Evolutionary conservation across 1,140 invertebrate species (phyloP), one percentile per base, ranked within the genome.

Genomic region (Charaxes varanes): DNA sequence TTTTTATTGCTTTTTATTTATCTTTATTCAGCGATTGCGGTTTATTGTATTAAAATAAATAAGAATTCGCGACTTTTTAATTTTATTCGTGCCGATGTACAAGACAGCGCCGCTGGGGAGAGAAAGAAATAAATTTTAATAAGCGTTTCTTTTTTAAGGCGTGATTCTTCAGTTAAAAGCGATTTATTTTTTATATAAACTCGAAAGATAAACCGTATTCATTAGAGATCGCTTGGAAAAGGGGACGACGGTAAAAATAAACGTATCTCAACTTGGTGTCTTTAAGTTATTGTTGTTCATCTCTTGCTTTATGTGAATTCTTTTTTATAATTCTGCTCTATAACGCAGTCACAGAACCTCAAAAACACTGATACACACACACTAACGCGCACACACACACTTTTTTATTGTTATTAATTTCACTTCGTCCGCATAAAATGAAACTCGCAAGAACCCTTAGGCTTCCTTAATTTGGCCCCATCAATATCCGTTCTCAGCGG

Each of bases 41-140:
- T 83, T 83, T 83, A 83, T 83, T 83, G 79, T 83, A 83, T 83
- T 83, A 80, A 83, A 83, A 83, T 83, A 83, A 83, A 83, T 83
- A 83, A 83, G 79, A 83, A 83, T 83, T 83, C 76, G 77, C 73
- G 76, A 79, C 76, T 83, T 80, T 83, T 83, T 83, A 83, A 83
- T 83, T 83, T 83, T 83, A 80, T 83, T 83, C 68, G 61, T 62
- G 63, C 57, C 72, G 53, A 58, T 63, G 73, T 77, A 83, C 79
- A 80, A 76, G 76, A 79, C 79, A 73, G 69, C 59, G 65, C 72
- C 65, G 68, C 70, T n/a, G 74, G 69, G 61, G 65, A 68, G 73
- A 82, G 74, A 83, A 78, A 83, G 79, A 83, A 83, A 83, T 83
- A 83, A 83, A 83, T 81, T 83, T 83, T 83, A 83, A 83, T 83